Evolutionary conservation across 2,113 vertebrate species (phyloP).

Genomic region (Megaptera novaeangliae): DNA sequence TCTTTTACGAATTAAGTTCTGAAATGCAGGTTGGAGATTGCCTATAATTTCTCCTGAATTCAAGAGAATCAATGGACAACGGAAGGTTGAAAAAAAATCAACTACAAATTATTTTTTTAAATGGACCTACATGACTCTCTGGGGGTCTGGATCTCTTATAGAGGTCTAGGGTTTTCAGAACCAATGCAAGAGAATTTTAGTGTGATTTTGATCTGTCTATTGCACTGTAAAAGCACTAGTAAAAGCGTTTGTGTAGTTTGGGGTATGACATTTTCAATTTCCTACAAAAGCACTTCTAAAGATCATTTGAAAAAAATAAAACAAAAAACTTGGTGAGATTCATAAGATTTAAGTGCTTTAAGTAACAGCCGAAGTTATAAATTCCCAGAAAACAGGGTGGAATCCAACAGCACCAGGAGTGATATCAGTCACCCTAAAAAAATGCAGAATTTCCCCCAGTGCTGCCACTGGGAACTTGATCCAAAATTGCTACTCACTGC

Average conservation of each 20-base stretch:
- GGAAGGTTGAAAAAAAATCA: neutral
- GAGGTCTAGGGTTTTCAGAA: neutral
- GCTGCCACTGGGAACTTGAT: neutral
- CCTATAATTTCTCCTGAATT: slow-evolving; percentile 1
- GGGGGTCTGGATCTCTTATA: neutral
- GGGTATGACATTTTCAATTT: neutral
- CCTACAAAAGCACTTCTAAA: neutral
- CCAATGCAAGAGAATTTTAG: neutral
- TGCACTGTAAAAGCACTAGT: neutral
- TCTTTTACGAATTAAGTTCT: slow-evolving; percentile 10
- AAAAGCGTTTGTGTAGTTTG: neutral
- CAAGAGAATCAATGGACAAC: neutral
- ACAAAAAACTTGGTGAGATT: neutral
- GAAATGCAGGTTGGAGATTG: neutral
- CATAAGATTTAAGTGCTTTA: neutral
- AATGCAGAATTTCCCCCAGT: neutral
- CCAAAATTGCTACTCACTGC: neutral
- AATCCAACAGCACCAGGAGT: neutral
- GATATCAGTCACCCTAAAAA: slow-evolving; percentile 11
- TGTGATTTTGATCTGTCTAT: neutral
- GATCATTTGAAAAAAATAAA: neutral
- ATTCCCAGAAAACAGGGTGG: neutral
- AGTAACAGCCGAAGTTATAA: slow-evolving; percentile 16
- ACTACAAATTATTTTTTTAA: neutral
- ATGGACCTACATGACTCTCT: neutral